Evolutionary conservation across 2,888 invertebrate species (phyloP).

Genomic region (Oligia latruncula): DNA sequence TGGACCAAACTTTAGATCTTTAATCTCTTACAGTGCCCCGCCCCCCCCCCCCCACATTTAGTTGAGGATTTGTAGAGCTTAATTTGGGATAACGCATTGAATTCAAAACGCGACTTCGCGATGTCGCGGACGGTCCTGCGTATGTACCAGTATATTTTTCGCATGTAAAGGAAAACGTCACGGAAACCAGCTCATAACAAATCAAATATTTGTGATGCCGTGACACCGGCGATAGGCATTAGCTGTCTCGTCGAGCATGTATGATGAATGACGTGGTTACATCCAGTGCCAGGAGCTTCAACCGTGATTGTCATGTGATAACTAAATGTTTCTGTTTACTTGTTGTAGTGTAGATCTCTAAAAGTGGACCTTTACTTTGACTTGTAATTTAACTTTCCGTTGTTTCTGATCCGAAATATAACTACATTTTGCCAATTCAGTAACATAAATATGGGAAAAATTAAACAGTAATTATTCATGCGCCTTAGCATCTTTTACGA

Average conservation of each 20-base stretch:
- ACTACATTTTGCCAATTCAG: neutral
- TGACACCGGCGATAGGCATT: conserved; percentile 53
- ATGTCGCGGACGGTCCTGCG: conserved; percentile 42
- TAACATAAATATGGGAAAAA: neutral
- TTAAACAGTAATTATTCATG: conserved; percentile 28
- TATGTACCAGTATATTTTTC: conserved; percentile 47
- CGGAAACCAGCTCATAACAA: conserved; percentile 30
- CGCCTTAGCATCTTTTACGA: conserved; percentile 6
- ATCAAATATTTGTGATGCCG: conserved; percentile 54
- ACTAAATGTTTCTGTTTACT: conserved; percentile 5
- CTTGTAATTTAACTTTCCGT: neutral
- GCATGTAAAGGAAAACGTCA: conserved; percentile 43
- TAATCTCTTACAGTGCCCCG: neutral
- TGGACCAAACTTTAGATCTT: neutral
- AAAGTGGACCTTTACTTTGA: neutral
- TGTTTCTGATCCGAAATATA: neutral
- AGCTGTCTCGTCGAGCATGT: conserved; percentile 45
- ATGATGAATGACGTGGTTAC: conserved; percentile 25
- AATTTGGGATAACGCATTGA: neutral
- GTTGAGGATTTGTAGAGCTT: neutral
- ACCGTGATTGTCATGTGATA: conserved; percentile 17
- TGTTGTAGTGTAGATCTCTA: neutral
- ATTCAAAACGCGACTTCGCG: conserved; percentile 34
- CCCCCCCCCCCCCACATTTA: neutral
- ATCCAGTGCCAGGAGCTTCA: conserved; percentile 33